Base-by-base conservation (phyloP, 2,113 vertebrate genomes). In the Mionectes macconnelli region DNA sequence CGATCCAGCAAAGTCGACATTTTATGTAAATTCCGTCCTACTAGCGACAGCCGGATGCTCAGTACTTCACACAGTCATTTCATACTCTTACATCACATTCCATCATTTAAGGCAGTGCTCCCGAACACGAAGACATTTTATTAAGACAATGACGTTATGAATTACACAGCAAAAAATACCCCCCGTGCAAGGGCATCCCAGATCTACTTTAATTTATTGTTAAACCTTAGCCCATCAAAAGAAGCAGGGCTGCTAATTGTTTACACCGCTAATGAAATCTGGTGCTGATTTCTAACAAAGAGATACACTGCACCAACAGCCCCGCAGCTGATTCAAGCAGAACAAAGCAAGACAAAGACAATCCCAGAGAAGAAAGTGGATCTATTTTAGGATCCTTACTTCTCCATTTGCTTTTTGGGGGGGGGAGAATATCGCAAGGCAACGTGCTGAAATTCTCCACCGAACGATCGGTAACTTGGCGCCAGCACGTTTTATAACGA, bases 311-410 rank as follows among this genome's bases (percentile, higher is more conserved):
- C 96, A 97, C 74, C 96, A 95, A 85, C 16, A 79, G 82, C 94
- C 90, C 84, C 33, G 93, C 95, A 74, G 89, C 93, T 25, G 91
- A 94, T 60, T 91, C 91, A 84, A 77, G 85, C 75, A 66, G 91
- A 96, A 96, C 79, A 93, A 96, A 93, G 91, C 93, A 75, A 94
- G 89, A 96, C 91, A 94, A 95, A 94, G 94, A 21, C 92, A 93
- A 93, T 73, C 96, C 95, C 63, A 17, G 62, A 75, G 27, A 80
- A 94, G 55, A 91, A 96, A 90, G n/a, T 59, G 30, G 8, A 62
- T 63, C 95, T 96, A 91, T 89, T 91, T 80, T 75, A 24, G 87
- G 79, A 92, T 79, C 63, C 83, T 80, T 52, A 70, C 90, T 95
- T 70, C 82, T 93, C 81, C 82, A 52, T 87, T 87, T 70, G 87